These are phyloP conservation scores for Pantala flavescens DNA, from an alignment of 1,140 invertebrate genomes.

Conservation along the genomic window DNA sequence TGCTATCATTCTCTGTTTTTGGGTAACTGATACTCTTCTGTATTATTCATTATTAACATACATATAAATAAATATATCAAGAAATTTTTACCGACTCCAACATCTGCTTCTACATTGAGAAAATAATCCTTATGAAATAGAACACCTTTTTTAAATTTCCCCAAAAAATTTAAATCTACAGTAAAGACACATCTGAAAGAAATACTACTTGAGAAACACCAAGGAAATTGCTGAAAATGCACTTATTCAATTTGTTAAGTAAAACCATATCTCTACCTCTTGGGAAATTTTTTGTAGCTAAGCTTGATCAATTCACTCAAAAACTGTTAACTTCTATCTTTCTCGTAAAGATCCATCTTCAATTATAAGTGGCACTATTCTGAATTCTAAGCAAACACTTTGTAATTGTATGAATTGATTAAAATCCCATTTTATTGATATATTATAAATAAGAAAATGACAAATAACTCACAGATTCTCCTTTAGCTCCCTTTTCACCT, in stretches of 20 bases:
- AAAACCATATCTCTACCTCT: too few species aligned
- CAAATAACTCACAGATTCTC: slow-evolving; percentile 64
- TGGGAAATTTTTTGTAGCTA: background rate
- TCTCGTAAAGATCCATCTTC: background rate
- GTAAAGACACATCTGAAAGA: too few species aligned
- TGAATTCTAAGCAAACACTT: background rate
- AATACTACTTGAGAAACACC: too few species aligned
- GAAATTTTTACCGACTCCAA: slow-evolving; percentile 4
- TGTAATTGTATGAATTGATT: background rate
- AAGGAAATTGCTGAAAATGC: too few species aligned
- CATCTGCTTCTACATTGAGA: slow-evolving; percentile 1
- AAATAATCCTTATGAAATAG: background rate
- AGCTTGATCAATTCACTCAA: background rate
- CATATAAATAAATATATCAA: too few species aligned
- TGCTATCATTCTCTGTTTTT: too few species aligned
- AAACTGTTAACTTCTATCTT: background rate
- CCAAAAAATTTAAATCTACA: too few species aligned
- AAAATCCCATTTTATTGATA: slow-evolving; percentile 12
- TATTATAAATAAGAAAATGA: slow-evolving; percentile 12
- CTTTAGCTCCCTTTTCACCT: slow-evolving; percentile 78
- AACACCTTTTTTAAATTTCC: background rate
- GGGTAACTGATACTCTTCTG: too few species aligned
- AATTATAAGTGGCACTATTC: background rate
- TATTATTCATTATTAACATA: too few species aligned
- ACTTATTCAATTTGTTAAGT: too few species aligned